Base-by-base conservation (phyloP, 30 jellyfish, hydroid and myxozoan genomes). In the Mastigias papua region DNA sequence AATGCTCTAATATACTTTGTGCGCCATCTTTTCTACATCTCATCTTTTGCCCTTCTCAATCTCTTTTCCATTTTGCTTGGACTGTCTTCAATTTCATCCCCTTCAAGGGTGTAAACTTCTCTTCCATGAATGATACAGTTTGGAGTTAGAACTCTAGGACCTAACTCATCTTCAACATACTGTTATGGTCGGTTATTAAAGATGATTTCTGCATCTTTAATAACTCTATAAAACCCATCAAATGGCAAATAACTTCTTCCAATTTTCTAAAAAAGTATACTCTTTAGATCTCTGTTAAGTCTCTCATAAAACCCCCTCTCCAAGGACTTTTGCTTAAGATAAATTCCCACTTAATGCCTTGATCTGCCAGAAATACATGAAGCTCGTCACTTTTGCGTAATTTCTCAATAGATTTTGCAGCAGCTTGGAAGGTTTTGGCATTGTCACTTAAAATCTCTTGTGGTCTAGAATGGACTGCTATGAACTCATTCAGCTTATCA, bases 91-190 rank as follows among this genome's bases (percentile, higher is more conserved):
- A n/a, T 66, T 31, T 66, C 82, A 16, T 25, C n/a, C 34, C 25
- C 57, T 42, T 80, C 82, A 4, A 61, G 91, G 17, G 82, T 62
- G 34, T 80, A 46, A 66, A 62, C 60, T 25, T 54, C 93, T 34
- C 87, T 82, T 62, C 93, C 81, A 37, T 72, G 93, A 51, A 84
- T 51, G 6, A 84, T 70, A 34, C 81, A 32, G 54, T 84, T 84
- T 37, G 88, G 93, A 4, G 93, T 84, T 27, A 84, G 34, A 1
- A 84, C 81, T 51, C 81, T 70, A 11, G 80, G 58, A 0, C 81
- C 93, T 23, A 84, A 50, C 34, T 84, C 93, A 68, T 84, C 93
- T 54, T 84, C 93, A 54, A 84, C 93, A 84, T 72, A 84, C 81
- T 73, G 81, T 57, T 48, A 73, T 1, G 93, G 92, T 34, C 92